phyloP scores from a whole-genome alignment of 2,888 invertebrate species.

The Kryphioiulus occultus region DNA sequence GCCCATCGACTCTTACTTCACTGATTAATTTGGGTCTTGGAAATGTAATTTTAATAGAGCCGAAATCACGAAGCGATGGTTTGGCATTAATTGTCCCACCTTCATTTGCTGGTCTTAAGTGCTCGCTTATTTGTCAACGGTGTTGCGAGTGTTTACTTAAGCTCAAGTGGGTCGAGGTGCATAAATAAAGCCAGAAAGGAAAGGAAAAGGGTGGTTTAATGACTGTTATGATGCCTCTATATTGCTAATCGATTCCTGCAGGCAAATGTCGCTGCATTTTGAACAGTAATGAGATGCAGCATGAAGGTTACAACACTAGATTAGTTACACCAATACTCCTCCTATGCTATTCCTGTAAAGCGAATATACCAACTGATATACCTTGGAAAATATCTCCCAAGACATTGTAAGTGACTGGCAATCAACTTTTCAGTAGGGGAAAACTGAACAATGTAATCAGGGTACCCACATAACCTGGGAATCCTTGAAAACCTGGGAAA shows the following conservation, averaged over 20 bases:
- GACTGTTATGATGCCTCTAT: not conserved
- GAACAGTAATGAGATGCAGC: no score
- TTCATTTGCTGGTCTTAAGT: not conserved
- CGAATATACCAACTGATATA: no score
- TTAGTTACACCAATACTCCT: no score
- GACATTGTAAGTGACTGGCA: no score
- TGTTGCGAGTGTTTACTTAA: not conserved
- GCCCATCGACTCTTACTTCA: not conserved
- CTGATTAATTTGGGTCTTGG: not conserved
- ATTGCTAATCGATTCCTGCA: not conserved
- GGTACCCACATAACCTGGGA: no score
- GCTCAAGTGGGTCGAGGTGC: conserved; percentile 4
- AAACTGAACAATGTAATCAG: no score
- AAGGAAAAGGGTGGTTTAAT: not conserved
- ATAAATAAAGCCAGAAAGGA: not conserved
- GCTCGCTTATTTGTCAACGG: not conserved
- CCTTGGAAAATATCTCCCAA: no score
- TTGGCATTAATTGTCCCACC: not conserved
- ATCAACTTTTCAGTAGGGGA: no score
- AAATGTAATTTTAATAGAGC: conserved; percentile 32
- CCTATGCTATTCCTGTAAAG: no score
- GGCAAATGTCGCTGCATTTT: not conserved
- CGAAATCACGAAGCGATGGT: not conserved
- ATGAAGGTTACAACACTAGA: no score
- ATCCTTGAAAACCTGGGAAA: no score